These are phyloP conservation scores for Electrona antarctica DNA, from an alignment of 2,113 vertebrate species.

Conservation along the genomic window DNA sequence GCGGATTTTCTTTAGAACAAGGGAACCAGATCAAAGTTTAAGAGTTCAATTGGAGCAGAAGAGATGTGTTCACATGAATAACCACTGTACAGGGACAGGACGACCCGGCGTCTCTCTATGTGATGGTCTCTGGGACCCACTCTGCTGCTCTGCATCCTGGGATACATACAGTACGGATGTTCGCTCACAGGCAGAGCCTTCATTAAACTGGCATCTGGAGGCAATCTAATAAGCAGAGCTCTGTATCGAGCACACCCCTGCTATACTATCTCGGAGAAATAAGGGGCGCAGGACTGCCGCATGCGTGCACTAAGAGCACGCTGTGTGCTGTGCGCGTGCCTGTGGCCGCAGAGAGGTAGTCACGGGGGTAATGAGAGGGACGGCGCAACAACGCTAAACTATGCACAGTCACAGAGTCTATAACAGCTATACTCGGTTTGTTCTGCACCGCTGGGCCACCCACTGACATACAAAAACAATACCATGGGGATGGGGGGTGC, in stretches of 20 bases:
- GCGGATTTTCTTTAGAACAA: background rate
- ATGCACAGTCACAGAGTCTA: slow-evolving; percentile 67
- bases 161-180: slow-evolving; percentile 33
- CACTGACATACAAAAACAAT: slow-evolving; percentile 32
- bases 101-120: slow-evolving; percentile 14
- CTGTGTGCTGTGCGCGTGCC: slow-evolving; percentile 31
- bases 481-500: slow-evolving; percentile 8
- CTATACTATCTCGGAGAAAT: slow-evolving; percentile 46
- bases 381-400: slow-evolving; percentile 45
- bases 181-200: slow-evolving; percentile 46
- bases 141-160: slow-evolving; percentile 27
- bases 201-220: slow-evolving; percentile 65
- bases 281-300: slow-evolving; percentile 36
- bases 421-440: slow-evolving; percentile 35
- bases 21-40: slow-evolving; percentile 19
- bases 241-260: slow-evolving; percentile 48
- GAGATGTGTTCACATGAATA: slow-evolving; percentile 20
- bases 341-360: slow-evolving; percentile 28
- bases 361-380: slow-evolving; percentile 43
- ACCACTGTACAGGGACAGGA: slow-evolving; percentile 17
- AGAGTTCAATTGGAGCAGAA: slow-evolving; percentile 32
- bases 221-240: slow-evolving; percentile 52
- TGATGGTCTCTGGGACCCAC: background rate
- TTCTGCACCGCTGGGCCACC: slow-evolving; percentile 31
- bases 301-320: slow-evolving; percentile 9